Conservation (phyloP, 2,888 invertebrate species). For the Orthonychiurus folsomi region DNA sequence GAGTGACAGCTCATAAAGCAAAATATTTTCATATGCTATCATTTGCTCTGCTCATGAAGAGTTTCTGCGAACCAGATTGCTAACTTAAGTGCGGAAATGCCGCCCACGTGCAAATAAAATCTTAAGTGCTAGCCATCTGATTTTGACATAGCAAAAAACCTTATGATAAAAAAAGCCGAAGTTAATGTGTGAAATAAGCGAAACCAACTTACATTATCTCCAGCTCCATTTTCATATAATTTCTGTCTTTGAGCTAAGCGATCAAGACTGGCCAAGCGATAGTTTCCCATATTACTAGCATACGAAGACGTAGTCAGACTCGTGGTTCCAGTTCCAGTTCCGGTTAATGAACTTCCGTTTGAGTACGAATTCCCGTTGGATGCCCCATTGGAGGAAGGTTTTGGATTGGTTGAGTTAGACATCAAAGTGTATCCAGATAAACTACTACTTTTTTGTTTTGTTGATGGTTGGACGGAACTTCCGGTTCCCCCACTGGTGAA, state of each 20-base stretch:
- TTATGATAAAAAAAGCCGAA: neutral
- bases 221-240: conserved; percentile 54
- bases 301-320: conserved; percentile 21
- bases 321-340: conserved; percentile 24
- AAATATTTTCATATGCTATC: too few relatives aligned
- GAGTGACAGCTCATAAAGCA: too few relatives aligned
- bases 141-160: neutral
- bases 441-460: conserved; percentile 36
- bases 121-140: neutral
- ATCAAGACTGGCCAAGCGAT: conserved; percentile 68
- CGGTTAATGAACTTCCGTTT: conserved; percentile 38
- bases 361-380: conserved; percentile 27
- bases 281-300: conserved; percentile 53
- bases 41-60: too few relatives aligned
- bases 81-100: too few relatives aligned
- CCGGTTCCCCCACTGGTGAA: conserved; percentile 20
- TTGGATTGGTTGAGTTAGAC: neutral
- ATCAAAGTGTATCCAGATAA: conserved; percentile 29
- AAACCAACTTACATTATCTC: conserved; percentile 22
- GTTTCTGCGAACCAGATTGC: too few relatives aligned
- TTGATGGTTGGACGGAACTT: conserved; percentile 22
- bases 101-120: neutral
- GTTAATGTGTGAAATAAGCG: neutral
- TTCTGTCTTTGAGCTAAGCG: conserved; percentile 71
- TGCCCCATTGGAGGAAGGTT: conserved; percentile 20